A percentile compares a stretch with the other conserved stretches of the same genome.
Evolutionary conservation across 2,113 vertebrate species (phyloP).

Genomic region (Ibidorhyncha struthersii): DNA sequence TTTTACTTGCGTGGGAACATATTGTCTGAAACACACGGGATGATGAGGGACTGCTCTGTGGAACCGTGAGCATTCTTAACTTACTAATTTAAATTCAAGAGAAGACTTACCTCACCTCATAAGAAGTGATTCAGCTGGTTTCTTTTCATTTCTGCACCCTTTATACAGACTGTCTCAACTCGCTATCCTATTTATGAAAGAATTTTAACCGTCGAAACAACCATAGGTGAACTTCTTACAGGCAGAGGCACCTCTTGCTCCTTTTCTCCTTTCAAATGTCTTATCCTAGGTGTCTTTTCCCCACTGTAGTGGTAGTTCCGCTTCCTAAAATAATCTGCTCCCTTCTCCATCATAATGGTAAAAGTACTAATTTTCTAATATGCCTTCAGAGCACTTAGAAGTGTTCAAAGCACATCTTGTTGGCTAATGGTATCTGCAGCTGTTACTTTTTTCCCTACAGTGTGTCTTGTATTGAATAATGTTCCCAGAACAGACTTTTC

Average conservation of each 20-base stretch:
- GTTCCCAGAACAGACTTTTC: slow-evolving; percentile 28
- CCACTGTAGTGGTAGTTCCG: not conserved
- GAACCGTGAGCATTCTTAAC: not conserved
- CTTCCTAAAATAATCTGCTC: not conserved
- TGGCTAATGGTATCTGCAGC: not conserved
- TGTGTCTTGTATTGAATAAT: not conserved
- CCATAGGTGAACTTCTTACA: not conserved
- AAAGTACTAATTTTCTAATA: slow-evolving; percentile 19
- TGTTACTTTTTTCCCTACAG: not conserved
- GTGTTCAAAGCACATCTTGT: not conserved
- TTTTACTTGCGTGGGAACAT: not conserved
- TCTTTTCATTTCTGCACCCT: not conserved
- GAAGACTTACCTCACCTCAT: not conserved
- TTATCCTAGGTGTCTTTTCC: not conserved
- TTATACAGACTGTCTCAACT: not conserved
- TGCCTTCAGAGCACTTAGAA: not conserved
- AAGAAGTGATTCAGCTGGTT: not conserved
- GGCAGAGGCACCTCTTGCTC: not conserved
- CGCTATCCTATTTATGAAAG: not conserved
- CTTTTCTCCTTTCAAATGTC: not conserved
- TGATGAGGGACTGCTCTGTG: not conserved
- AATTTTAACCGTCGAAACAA: not conserved
- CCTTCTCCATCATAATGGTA: not conserved
- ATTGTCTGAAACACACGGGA: not conserved
- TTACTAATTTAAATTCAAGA: not conserved